Evolutionary conservation across 2,888 invertebrate genomes (phyloP).

Genomic region (Corythucha ciliata): DNA sequence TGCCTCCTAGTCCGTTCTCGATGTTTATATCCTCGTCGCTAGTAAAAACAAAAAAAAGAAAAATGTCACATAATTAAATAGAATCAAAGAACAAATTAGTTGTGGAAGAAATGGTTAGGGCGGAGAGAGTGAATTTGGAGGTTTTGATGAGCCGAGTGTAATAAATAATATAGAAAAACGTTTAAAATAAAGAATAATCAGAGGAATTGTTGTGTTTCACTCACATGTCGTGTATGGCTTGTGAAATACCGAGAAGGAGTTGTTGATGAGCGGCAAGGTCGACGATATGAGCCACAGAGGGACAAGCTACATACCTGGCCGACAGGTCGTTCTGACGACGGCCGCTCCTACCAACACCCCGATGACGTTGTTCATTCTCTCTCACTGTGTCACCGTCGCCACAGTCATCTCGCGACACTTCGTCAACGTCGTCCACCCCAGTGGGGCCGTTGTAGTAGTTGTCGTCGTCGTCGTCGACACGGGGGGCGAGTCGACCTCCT

Average conservation of each 20-base stretch:
- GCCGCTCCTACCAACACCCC: too few relatives aligned
- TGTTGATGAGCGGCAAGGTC: constrained; percentile 32
- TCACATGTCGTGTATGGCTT: constrained; percentile 23
- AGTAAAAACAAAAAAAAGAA: too few relatives aligned
- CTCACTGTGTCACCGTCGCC: too few relatives aligned
- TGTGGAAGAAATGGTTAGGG: not conserved
- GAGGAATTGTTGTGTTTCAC: not conserved
- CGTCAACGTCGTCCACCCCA: too few relatives aligned
- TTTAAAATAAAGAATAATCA: constrained; percentile 6
- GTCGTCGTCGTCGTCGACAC: too few relatives aligned
- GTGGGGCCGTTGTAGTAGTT: too few relatives aligned
- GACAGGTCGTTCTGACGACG: constrained; percentile 33
- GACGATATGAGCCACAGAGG: constrained; percentile 28
- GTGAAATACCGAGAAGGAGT: constrained; percentile 30
- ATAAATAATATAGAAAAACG: not conserved
- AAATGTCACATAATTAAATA: too few relatives aligned
- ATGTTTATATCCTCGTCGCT: too few relatives aligned
- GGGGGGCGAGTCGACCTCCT: too few relatives aligned
- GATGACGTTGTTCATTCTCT: too few relatives aligned
- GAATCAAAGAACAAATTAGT: constrained; percentile 12
- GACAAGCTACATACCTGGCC: constrained; percentile 33
- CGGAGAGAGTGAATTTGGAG: not conserved
- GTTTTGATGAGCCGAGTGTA: not conserved
- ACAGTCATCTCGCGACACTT: too few relatives aligned
- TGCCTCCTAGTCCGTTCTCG: too few relatives aligned